phyloP scores from a whole-genome alignment of 2,113 vertebrate genomes.

The Hippocampus zosterae region DNA sequence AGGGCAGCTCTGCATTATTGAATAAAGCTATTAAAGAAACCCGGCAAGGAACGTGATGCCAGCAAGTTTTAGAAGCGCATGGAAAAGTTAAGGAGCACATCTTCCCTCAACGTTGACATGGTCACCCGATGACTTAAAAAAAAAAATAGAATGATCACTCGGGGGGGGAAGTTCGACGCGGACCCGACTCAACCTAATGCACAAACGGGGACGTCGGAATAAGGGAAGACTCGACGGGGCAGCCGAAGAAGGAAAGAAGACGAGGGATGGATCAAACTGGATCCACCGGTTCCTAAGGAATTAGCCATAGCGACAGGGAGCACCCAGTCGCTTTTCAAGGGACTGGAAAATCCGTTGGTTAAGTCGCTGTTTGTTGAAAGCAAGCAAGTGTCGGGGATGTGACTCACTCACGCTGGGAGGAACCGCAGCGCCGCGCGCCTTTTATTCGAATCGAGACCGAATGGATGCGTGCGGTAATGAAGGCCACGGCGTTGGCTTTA shows the following conservation, averaged over 20 bases:
- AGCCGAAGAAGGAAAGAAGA: slow-evolving; percentile 48
- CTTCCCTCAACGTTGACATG: slow-evolving; percentile 46
- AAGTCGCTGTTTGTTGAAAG: not conserved
- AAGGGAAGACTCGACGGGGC: slow-evolving; percentile 54
- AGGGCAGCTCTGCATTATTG: slow-evolving; percentile 7
- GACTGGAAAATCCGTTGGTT: slow-evolving; percentile 13
- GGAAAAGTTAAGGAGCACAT: slow-evolving; percentile 62
- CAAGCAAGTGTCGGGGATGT: not conserved
- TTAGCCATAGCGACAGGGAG: slow-evolving; percentile 77
- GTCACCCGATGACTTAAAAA: slow-evolving; percentile 73
- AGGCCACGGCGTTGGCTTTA: not conserved
- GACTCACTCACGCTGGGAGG: not conserved
- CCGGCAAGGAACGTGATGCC: slow-evolving; percentile 49
- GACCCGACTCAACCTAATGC: slow-evolving; percentile 6
- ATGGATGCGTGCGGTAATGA: not conserved
- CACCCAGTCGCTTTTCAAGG: slow-evolving; percentile 57
- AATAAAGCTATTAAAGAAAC: not conserved
- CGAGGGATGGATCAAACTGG: slow-evolving; percentile 88
- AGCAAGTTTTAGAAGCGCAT: slow-evolving; percentile 64
- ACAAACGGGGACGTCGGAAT: slow-evolving; percentile 26
- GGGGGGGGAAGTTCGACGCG: slow-evolving; percentile 11
- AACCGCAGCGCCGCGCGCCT: slow-evolving; percentile 13
- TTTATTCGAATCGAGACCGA: not conserved
- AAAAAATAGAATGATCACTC: slow-evolving; percentile 35
- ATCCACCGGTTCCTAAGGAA: slow-evolving; percentile 96